These are phyloP conservation scores for Chanos chanos DNA, from an alignment of 2,797 vertebrate genomes.

Conservation along the genomic window DNA sequence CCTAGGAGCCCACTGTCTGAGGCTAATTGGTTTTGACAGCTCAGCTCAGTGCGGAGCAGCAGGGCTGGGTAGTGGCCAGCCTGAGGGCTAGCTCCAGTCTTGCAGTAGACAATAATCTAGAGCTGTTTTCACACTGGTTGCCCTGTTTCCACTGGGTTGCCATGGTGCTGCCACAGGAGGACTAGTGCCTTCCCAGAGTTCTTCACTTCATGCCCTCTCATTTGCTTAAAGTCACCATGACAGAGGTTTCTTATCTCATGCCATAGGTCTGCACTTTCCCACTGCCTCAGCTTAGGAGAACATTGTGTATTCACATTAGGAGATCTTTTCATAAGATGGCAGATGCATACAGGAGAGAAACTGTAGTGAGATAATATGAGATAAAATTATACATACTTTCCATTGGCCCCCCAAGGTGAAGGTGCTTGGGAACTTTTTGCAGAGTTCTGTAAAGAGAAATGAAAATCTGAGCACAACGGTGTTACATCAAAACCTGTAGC, in stretches of 20 bases:
- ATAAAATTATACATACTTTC: slow-evolving; percentile 73
- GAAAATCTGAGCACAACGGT: slow-evolving; percentile 22
- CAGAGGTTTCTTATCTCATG: slow-evolving; percentile 10
- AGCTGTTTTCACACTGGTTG: neutral
- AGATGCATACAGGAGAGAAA: slow-evolving; percentile 12
- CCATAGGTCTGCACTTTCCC: slow-evolving; percentile 2
- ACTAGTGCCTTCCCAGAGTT: slow-evolving; percentile 20
- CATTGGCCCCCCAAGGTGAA: slow-evolving; percentile 93
- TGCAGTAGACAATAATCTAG: slow-evolving; percentile 11
- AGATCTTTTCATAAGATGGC: slow-evolving; percentile 7
- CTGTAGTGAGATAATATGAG: slow-evolving; percentile 24
- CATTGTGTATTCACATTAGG: slow-evolving; percentile 12
- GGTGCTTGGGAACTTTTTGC: slow-evolving; percentile 91
- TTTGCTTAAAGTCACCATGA: slow-evolving; percentile 28
- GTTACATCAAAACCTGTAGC: neutral
- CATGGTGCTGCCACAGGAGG: slow-evolving; percentile 26
- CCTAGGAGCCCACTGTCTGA: slow-evolving; percentile 24
- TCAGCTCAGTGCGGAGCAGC: slow-evolving; percentile 33
- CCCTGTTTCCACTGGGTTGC: slow-evolving; percentile 17
- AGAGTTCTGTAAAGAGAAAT: slow-evolving; percentile 83
- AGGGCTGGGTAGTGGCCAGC: slow-evolving; percentile 36
- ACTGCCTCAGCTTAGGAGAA: neutral
- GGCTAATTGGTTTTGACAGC: slow-evolving; percentile 51
- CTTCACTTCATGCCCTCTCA: slow-evolving; percentile 28
- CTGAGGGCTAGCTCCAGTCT: slow-evolving; percentile 30